Evolutionary conservation across 2,888 invertebrate species (phyloP).

Genomic region (Octodonta nipae): DNA sequence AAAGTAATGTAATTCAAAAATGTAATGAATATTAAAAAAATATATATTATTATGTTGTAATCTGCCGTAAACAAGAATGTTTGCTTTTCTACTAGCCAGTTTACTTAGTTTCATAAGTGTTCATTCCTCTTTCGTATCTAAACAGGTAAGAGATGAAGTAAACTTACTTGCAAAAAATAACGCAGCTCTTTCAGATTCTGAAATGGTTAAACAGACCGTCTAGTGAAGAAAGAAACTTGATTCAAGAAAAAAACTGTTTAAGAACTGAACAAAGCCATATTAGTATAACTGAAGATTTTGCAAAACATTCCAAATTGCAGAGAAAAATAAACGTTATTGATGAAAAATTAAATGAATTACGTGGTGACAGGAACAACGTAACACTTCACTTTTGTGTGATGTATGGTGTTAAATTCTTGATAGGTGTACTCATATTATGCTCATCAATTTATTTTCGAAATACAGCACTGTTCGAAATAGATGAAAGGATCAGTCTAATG

Average conservation of each 20-base stretch:
- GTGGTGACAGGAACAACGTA: conserved; percentile 17
- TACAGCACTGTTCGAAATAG: conserved; percentile 36
- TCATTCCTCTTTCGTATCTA: conserved; percentile 37
- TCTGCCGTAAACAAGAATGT: conserved; percentile 8
- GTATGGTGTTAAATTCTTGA: conserved; percentile 33
- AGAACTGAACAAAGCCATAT: conserved; percentile 38
- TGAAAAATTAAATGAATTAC: conserved; percentile 34
- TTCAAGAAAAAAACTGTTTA: conserved; percentile 34
- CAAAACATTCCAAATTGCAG: conserved; percentile 45
- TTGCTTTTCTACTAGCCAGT: conserved; percentile 32
- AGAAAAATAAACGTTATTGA: conserved; percentile 44
- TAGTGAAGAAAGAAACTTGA: conserved; percentile 34
- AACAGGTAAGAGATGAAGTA: conserved; percentile 33
- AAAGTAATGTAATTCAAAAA: not conserved
- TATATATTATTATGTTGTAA: not conserved
- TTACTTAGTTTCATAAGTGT: conserved; percentile 38
- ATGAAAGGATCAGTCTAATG: conserved; percentile 33
- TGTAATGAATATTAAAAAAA: not conserved
- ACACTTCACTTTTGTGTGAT: conserved; percentile 22
- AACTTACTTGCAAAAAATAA: not conserved
- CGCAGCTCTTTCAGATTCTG: conserved; percentile 35
- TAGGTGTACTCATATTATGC: conserved; percentile 30
- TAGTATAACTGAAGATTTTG: conserved; percentile 47
- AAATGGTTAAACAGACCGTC: conserved; percentile 39
- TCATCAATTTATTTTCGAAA: conserved; percentile 35